Conservation (phyloP, 1,140 invertebrate species). For the Idris sp. region DNA sequence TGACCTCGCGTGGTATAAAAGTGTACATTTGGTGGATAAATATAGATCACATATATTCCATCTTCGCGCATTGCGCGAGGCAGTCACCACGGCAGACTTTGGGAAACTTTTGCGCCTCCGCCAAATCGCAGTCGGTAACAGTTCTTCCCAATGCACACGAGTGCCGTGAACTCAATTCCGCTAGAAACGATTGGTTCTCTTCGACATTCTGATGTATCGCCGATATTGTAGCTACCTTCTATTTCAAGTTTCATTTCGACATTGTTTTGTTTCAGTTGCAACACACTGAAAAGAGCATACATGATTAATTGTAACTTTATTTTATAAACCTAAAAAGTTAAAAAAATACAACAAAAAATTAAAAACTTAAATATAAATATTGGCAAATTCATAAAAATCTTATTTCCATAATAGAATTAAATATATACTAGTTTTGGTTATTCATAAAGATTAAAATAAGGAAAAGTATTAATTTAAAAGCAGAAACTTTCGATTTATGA, state of each 20-base stretch:
- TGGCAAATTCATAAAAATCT: no score
- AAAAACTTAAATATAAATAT: no score
- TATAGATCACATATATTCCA: constrained; percentile 17
- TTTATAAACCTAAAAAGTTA: no score
- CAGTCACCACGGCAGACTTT: constrained; percentile 43
- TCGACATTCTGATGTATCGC: constrained; percentile 72
- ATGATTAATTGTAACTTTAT: no score
- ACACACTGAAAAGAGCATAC: constrained; percentile 4
- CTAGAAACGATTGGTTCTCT: constrained; percentile 67
- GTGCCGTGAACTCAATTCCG: constrained; percentile 65
- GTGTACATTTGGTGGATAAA: constrained; percentile 23
- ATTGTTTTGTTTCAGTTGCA: constrained; percentile 50
- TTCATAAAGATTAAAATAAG: no score
- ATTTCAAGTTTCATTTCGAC: constrained; percentile 62
- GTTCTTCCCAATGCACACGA: constrained; percentile 67
- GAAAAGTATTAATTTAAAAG: no score
- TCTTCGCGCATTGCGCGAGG: constrained; percentile 29
- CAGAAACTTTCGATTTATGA: no score
- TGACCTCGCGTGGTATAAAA: constrained; percentile 22
- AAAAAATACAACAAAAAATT: no score
- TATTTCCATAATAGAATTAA: no score
- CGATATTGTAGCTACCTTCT: constrained; percentile 74
- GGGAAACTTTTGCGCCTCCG: constrained; percentile 61
- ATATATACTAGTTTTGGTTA: no score
- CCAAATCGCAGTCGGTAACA: constrained; percentile 73